Evolutionary conservation across 2,113 vertebrate genomes (phyloP).

Genomic region (Arenaria interpres): DNA sequence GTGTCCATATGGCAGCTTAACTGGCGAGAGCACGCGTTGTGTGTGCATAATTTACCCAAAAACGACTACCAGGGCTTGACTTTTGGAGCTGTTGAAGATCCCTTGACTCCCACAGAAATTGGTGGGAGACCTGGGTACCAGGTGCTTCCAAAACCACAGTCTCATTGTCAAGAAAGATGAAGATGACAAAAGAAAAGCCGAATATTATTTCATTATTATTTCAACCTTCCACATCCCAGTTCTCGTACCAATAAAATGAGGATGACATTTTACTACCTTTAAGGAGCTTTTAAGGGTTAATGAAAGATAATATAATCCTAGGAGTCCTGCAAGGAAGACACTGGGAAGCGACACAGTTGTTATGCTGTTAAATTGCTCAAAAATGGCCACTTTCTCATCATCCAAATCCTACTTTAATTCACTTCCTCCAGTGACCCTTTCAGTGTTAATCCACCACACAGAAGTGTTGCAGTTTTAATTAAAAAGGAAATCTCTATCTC

Average conservation of each 20-base stretch:
- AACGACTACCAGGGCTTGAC: not conserved
- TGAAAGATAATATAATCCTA: not conserved
- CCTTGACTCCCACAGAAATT: not conserved
- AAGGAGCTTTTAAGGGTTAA: not conserved
- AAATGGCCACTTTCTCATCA: not conserved
- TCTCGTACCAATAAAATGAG: not conserved
- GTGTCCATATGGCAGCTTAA: not conserved
- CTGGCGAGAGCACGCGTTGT: not conserved
- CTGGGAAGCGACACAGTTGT: not conserved
- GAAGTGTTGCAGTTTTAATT: slow-evolving; percentile 62
- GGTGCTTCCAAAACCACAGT: not conserved
- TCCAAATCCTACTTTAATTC: slow-evolving; percentile 36
- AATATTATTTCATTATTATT: not conserved
- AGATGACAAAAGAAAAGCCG: not conserved
- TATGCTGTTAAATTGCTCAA: not conserved
- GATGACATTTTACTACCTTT: not conserved
- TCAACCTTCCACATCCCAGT: not conserved
- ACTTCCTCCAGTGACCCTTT: slow-evolving; percentile 29
- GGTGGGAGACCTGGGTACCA: not conserved
- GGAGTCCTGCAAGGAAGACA: not conserved
- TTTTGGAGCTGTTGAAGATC: not conserved
- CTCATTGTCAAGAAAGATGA: not conserved
- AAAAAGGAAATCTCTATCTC: slow-evolving; percentile 59
- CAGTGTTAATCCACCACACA: slow-evolving; percentile 42
- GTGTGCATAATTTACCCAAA: not conserved